Percentiles rank a stretch among this genome's conserved stretches.
These are phyloP conservation scores for Pelochelys cantorii DNA, from an alignment of 2,797 vertebrate genomes.

Conservation along the genomic window DNA sequence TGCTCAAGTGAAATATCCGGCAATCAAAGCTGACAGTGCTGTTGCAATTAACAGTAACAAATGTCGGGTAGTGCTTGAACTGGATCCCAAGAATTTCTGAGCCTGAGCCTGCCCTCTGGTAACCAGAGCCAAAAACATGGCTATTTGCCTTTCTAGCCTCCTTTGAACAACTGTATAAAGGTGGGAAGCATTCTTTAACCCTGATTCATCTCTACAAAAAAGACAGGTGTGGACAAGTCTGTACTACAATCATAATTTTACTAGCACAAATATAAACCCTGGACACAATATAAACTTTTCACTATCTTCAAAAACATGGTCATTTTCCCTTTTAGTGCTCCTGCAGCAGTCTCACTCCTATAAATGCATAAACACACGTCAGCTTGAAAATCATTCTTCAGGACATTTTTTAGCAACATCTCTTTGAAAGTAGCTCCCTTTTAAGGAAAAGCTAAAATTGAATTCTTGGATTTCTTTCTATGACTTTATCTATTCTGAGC, in stretches of 20 bases:
- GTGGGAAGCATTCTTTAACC: constrained; percentile 60
- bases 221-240: constrained; percentile 64
- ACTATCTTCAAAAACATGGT: constrained; percentile 28
- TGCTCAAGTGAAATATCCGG: constrained; percentile 66
- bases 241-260: constrained; percentile 45
- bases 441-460: constrained; percentile 26
- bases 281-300: constrained; percentile 35
- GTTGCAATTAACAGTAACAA: constrained; percentile 64
- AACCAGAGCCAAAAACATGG: constrained; percentile 44
- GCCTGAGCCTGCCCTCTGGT: constrained; percentile 52
- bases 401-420: background rate
- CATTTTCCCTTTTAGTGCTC: background rate
- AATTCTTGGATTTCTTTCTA: constrained; percentile 10
- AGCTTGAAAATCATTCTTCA: constrained; percentile 13
- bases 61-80: constrained; percentile 56
- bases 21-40: constrained; percentile 53
- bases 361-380: constrained; percentile 36
- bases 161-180: constrained; percentile 24
- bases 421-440: background rate
- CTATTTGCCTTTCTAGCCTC: constrained; percentile 45
- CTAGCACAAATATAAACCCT: constrained; percentile 47
- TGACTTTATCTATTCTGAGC: background rate
- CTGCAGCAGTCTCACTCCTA: background rate
- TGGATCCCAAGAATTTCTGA: constrained; percentile 64
- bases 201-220: constrained; percentile 48